These are phyloP conservation scores for Scortum barcoo DNA, from an alignment of 2,113 vertebrate genomes.

Conservation along the genomic window DNA sequence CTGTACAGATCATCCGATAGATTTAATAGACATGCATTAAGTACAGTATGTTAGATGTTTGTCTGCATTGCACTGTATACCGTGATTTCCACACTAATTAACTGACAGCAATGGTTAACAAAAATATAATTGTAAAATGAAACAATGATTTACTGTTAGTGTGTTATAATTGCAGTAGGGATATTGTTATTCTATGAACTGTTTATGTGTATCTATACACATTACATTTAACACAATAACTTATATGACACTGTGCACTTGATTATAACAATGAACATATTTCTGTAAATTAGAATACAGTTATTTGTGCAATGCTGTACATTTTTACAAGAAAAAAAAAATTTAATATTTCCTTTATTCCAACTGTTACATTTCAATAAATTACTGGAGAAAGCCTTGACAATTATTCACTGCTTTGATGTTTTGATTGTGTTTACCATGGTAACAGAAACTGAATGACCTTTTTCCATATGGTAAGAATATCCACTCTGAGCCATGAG, in stretches of 20 bases:
- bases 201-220: background rate
- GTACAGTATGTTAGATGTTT: background rate
- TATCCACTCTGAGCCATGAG: background rate
- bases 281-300: too few species aligned
- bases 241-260: background rate
- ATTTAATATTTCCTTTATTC: background rate
- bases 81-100: background rate
- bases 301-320: background rate
- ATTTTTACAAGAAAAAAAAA: too few species aligned
- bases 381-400: background rate
- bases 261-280: background rate
- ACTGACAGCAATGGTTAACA: background rate
- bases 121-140: too few species aligned
- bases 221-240: background rate
- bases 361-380: background rate
- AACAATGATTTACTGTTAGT: too few species aligned
- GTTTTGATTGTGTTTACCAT: background rate
- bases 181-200: background rate
- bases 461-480: background rate
- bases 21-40: background rate
- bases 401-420: too few species aligned
- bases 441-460: background rate
- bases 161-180: too few species aligned
- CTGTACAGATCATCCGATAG: background rate
- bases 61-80: background rate